phyloP scores from a whole-genome alignment of 92 coral and sea anemone species.

The Epizoanthus scotinus region DNA sequence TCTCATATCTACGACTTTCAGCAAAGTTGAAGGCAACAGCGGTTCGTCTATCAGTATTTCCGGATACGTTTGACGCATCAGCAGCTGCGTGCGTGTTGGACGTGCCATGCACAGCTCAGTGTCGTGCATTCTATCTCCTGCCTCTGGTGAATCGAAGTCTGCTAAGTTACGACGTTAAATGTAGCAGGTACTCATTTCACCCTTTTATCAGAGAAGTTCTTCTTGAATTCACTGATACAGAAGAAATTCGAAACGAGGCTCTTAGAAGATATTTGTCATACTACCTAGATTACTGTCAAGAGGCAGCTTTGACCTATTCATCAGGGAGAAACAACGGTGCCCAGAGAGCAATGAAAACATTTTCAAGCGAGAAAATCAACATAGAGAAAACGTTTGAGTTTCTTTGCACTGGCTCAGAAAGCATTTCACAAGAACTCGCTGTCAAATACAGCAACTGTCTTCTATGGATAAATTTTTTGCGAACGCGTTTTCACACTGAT shows the following conservation, averaged over 20 bases:
- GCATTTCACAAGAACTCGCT: conserved; percentile 14
- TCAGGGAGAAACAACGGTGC: not conserved
- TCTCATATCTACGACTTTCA: not conserved
- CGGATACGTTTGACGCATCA: conserved; percentile 1
- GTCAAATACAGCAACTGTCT: not conserved
- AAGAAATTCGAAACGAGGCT: not conserved
- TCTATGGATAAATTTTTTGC: not conserved
- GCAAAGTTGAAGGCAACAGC: conserved; percentile 4
- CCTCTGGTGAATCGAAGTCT: conserved; percentile 8
- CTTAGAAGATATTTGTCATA: not conserved
- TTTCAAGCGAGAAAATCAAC: not conserved
- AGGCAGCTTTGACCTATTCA: not conserved
- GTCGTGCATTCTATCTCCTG: conserved; percentile 22
- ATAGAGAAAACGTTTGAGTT: conserved; percentile 8
- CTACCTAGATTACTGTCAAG: not conserved
- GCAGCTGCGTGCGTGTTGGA: not conserved
- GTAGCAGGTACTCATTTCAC: conserved; percentile 1
- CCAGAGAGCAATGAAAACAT: not conserved
- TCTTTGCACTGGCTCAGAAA: not conserved
- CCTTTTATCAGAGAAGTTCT: not conserved
- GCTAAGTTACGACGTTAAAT: not conserved
- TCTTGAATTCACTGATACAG: not conserved
- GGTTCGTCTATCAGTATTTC: not conserved
- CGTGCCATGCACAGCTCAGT: not conserved
- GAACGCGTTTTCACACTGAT: not conserved